Evolutionary conservation across 1,140 invertebrate species (phyloP), one percentile per base, ranked within the genome.

Genomic region (Atta colombica): DNA sequence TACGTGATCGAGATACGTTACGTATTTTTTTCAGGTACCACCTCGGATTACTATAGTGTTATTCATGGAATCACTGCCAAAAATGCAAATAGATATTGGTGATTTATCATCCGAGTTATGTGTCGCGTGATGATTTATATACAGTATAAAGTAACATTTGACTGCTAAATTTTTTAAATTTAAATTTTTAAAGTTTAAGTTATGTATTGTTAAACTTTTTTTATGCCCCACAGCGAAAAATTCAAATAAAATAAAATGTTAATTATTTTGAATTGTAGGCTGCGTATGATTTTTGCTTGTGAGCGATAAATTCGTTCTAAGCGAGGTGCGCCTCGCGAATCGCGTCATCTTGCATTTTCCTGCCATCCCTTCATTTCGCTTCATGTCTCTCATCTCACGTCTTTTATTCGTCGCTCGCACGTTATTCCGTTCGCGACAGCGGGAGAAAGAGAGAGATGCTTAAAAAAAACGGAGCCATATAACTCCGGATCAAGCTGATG

Each of bases 401-500:
- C 21, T 55, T 31, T 65, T 35, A 25, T 66, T 85, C 82, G 39
- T 63, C 25, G 35, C 55, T n/a, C 53, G 58, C 49, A 10, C 51
- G 28, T 55, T 16, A 49, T 63, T 53, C 18, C 61, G 45, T 16
- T 18, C 16, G 25, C n/a, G 58, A 35, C 25, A 21, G 25, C 1
- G 18, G 6, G 6, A 55, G 53, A 58, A 21, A 81, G 66, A 71
- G 51, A 60, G 53, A 77, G 25, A 45, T 55, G 60, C 53, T 71
- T 87, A 80, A 75, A 58, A 58, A 72, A 88, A 77, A 39, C 61
- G 86, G 1, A 61, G 39, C 77, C 82, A 66, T 91, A 91, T 91
- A 91, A 91, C 90, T 91, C 58, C 61, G 90, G 90, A 91, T 91
- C 87, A 91, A 65, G 81, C 89, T 91, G 90, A 91, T 91, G 90